These are phyloP conservation scores for Rhabdornis inornatus DNA, from an alignment of 2,113 vertebrate genomes.

Conservation along the genomic window DNA sequence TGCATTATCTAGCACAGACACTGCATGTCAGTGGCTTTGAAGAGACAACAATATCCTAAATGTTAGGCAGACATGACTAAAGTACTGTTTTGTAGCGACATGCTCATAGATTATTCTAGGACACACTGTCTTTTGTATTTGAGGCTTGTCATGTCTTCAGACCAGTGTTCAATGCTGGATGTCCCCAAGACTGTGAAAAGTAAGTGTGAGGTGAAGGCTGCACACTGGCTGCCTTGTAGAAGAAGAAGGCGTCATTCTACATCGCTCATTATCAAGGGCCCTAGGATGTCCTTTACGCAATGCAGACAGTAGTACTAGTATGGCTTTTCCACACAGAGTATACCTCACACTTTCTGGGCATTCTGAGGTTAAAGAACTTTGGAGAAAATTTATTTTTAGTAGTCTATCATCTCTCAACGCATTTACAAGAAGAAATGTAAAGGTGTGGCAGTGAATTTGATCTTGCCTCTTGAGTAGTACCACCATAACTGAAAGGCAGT, in stretches of 20 bases:
- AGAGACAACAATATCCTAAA: background rate
- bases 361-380: background rate
- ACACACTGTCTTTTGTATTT: background rate
- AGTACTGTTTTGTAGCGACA: background rate
- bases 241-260: background rate
- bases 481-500: background rate
- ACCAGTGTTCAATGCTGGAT: background rate
- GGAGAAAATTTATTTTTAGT: background rate
- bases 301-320: background rate
- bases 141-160: background rate
- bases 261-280: too few species aligned
- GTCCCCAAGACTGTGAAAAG: background rate
- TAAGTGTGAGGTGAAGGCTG: background rate
- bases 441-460: background rate
- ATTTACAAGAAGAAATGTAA: background rate
- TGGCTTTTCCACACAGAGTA: background rate
- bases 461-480: background rate
- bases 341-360: rapidly evolving
- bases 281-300: too few species aligned
- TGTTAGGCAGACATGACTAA: background rate
- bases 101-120: rapidly evolving
- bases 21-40: background rate
- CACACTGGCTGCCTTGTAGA: background rate
- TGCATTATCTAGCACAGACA: background rate
- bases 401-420: background rate